Percentiles rank a stretch among this genome's conserved stretches.
phyloP scores from a whole-genome alignment of 2,113 vertebrate genomes.

The Oryzias javanicus region DNA sequence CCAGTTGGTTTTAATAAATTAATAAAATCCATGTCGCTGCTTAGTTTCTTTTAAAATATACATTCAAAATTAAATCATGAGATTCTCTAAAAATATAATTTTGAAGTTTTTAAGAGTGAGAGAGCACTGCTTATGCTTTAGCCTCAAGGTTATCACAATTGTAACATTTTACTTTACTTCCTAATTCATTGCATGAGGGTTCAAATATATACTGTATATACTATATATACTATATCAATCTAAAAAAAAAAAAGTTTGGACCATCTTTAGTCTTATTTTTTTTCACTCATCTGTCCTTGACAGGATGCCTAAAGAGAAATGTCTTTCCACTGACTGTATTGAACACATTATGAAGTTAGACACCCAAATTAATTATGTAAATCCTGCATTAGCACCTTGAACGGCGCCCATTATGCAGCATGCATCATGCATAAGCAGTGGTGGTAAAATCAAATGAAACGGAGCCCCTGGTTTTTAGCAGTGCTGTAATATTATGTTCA shows the following conservation, averaged over 20 bases:
- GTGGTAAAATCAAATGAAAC: slow-evolving; percentile 22
- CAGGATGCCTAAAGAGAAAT: not conserved
- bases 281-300: not conserved
- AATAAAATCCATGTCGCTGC: too few relatives aligned
- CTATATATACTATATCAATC: too few relatives aligned
- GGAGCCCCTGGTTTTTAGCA: slow-evolving; percentile 35
- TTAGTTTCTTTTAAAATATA: too few relatives aligned
- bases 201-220: too few relatives aligned
- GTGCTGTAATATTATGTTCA: slow-evolving; percentile 39
- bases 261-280: not conserved
- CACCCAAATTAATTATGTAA: slow-evolving; percentile 34
- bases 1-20: too few relatives aligned
- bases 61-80: too few relatives aligned
- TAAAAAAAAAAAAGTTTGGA: not conserved
- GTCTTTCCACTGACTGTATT: not conserved
- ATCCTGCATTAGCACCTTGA: slow-evolving; percentile 32
- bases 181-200: not conserved
- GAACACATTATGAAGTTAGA: slow-evolving; percentile 16
- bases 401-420: slow-evolving; percentile 31
- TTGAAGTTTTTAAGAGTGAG: too few relatives aligned
- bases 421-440: slow-evolving; percentile 17
- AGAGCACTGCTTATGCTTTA: not conserved
- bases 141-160: not conserved
- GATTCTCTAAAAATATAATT: too few relatives aligned
- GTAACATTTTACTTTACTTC: not conserved